Conservation (phyloP, 2,888 invertebrate species). For the Coleophora flavipennella region DNA sequence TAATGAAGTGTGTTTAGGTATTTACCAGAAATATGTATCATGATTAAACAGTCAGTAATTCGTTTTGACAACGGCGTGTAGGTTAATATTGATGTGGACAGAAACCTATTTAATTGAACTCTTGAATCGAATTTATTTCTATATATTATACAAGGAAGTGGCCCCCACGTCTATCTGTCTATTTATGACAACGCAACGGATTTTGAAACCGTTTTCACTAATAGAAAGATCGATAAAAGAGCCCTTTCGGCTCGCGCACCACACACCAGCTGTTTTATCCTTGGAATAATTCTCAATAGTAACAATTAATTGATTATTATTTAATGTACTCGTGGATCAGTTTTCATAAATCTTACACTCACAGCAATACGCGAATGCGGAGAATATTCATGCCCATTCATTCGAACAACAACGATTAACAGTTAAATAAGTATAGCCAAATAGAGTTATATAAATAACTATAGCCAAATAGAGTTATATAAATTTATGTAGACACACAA, state of each 20-base stretch:
- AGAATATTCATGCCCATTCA: slow-evolving; percentile 20
- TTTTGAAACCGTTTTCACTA: too few relatives aligned
- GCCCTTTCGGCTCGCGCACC: background rate
- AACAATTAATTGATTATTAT: background rate
- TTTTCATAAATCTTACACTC: background rate
- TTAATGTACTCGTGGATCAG: background rate
- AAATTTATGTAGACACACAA: slow-evolving; percentile 27
- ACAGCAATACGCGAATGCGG: slow-evolving; percentile 2
- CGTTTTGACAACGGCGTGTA: too few relatives aligned
- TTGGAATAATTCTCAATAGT: background rate
- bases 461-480: slow-evolving; percentile 20
- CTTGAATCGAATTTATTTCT: too few relatives aligned
- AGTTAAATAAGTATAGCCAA: slow-evolving; percentile 9
- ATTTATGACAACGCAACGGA: background rate
- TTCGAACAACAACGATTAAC: slow-evolving; percentile 30
- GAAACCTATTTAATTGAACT: too few relatives aligned
- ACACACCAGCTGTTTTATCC: background rate
- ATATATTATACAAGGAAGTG: too few relatives aligned
- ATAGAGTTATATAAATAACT: slow-evolving; percentile 8
- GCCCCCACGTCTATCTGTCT: too few relatives aligned
- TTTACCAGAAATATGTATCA: too few relatives aligned
- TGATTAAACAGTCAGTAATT: too few relatives aligned
- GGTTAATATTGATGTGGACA: too few relatives aligned
- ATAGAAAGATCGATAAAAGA: background rate
- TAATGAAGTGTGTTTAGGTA: too few relatives aligned